Conservation (phyloP, 2,888 invertebrate genomes). For the Drepanosiphum platanoidis region DNA sequence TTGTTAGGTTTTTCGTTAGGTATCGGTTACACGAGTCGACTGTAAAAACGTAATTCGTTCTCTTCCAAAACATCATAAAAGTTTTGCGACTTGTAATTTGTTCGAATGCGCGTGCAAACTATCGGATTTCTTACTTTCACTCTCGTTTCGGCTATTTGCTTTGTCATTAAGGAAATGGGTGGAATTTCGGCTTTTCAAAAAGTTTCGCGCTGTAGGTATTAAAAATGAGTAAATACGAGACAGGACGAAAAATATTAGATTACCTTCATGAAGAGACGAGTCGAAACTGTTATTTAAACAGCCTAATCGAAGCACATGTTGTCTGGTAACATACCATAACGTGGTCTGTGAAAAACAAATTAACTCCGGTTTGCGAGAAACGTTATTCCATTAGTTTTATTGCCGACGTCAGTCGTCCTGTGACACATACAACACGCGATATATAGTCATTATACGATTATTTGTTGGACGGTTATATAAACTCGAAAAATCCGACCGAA, state of each 20-base stretch:
- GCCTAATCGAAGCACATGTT: background rate
- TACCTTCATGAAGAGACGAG: too few species aligned
- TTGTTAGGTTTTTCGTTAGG: background rate
- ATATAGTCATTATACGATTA: background rate
- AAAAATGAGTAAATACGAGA: background rate
- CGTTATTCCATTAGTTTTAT: background rate
- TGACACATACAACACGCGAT: background rate
- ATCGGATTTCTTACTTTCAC: constrained; percentile 40
- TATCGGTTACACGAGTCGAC: background rate
- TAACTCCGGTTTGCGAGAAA: background rate
- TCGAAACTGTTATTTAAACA: background rate
- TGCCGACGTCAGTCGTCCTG: background rate
- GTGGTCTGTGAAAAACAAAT: background rate
- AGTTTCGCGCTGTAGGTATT: background rate
- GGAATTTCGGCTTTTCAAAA: background rate
- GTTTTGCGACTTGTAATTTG: background rate
- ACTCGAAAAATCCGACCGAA: background rate
- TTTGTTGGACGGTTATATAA: background rate
- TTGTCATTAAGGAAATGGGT: constrained; percentile 15
- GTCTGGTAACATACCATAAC: background rate
- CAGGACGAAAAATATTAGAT: background rate
- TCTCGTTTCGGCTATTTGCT: background rate
- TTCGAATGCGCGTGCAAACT: background rate
- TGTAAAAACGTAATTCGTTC: too few species aligned
- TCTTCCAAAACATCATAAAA: background rate